phyloP scores from a whole-genome alignment of 2,113 vertebrate genomes.

The Trogon surrucura region DNA sequence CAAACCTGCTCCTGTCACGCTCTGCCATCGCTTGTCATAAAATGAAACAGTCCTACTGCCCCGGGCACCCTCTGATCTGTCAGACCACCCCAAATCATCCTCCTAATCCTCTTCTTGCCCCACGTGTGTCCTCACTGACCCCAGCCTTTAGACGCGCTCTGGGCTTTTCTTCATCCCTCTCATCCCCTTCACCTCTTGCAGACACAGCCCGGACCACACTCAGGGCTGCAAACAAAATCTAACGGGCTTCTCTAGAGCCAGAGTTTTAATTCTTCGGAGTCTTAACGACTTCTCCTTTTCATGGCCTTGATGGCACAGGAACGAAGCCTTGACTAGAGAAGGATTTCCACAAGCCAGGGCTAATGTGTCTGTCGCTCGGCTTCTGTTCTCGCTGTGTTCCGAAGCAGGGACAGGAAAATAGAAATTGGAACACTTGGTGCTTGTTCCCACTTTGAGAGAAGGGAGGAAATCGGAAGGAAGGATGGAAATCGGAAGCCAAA shows the following conservation, averaged over 20 bases:
- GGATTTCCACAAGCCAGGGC: not conserved
- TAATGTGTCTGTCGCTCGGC: not conserved
- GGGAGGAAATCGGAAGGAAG: not conserved
- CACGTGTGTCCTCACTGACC: fast-evolving
- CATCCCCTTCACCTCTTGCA: not conserved
- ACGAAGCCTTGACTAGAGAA: not conserved
- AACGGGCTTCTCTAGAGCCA: not conserved
- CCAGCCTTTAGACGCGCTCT: not conserved
- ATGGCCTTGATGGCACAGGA: not conserved
- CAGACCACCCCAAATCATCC: not conserved
- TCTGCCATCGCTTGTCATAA: too few species aligned
- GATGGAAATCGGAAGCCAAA: not conserved
- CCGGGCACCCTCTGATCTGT: fast-evolving
- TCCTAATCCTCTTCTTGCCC: not conserved
- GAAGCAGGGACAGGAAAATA: not conserved
- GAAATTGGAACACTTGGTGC: not conserved
- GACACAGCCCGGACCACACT: not conserved
- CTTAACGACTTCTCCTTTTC: not conserved
- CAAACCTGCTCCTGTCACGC: too few species aligned
- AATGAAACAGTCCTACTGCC: not conserved
- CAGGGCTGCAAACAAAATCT: not conserved
- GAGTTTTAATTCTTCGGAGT: too few species aligned
- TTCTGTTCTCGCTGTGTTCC: not conserved
- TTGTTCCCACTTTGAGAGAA: not conserved
- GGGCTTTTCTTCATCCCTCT: not conserved